phyloP scores from a whole-genome alignment of 53 echinoderm and acorn worm species.

The Temnopleurus reevesii region DNA sequence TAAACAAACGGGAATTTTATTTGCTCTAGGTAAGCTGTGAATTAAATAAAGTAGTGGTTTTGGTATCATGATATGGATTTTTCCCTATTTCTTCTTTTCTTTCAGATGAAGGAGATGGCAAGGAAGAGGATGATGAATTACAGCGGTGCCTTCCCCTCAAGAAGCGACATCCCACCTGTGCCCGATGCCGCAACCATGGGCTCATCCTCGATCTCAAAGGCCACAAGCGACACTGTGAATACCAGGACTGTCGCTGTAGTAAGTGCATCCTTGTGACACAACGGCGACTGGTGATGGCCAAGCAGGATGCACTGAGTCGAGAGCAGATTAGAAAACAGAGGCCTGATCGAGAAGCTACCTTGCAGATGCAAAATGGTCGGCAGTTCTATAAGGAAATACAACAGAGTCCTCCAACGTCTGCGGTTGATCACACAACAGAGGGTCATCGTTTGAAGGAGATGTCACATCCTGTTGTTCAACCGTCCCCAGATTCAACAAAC shows the following conservation, averaged over 20 bases:
- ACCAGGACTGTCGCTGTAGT: constrained; percentile 8
- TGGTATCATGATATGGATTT: too few relatives aligned
- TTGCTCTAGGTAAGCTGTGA: not conserved
- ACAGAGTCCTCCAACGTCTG: not conserved
- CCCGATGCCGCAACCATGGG: constrained; percentile 58
- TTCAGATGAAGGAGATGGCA: not conserved
- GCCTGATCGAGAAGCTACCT: not conserved
- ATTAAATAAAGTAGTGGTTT: too few relatives aligned
- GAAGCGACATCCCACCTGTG: constrained; percentile 44
- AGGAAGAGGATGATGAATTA: not conserved
- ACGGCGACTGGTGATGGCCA: constrained; percentile 44
- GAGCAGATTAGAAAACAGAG: constrained; percentile 15
- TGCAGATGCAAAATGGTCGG: not conserved
- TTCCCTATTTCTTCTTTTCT: not conserved
- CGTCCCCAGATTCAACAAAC: constrained; percentile 7
- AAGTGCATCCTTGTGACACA: constrained; percentile 15
- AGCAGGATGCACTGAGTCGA: constrained; percentile 50
- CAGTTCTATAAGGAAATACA: not conserved
- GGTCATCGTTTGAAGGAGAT: not conserved
- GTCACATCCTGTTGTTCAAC: not conserved
- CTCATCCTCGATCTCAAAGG: constrained; percentile 37
- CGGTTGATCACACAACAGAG: not conserved
- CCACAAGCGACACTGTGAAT: constrained; percentile 51
- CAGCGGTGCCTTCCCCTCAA: constrained; percentile 25
- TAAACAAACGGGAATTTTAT: too few relatives aligned